phyloP scores from a whole-genome alignment of 92 coral and sea anemone genomes.

The Epizoanthus ramosus region DNA sequence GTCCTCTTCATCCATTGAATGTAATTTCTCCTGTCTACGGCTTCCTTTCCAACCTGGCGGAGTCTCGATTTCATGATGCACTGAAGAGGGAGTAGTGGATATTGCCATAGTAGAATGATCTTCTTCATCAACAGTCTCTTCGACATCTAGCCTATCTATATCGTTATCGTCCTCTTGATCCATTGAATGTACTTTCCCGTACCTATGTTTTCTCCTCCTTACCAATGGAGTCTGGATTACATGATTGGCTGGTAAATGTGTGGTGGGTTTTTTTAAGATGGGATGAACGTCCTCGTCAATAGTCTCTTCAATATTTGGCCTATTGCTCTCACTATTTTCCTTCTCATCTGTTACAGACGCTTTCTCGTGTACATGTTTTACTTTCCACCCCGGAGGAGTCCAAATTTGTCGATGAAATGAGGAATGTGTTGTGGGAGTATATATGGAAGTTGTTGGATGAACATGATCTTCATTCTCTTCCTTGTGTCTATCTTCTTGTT shows the following conservation, averaged over 20 bases:
- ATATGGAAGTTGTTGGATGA: background rate
- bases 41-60: background rate
- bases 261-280: background rate
- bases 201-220: background rate
- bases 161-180: background rate
- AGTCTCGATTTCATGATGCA: conserved; percentile 20
- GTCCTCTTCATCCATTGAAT: background rate
- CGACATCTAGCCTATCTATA: background rate
- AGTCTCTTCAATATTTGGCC: background rate
- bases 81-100: conserved; percentile 8
- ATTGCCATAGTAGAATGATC: background rate
- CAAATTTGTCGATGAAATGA: conserved; percentile 38
- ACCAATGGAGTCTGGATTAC: background rate
- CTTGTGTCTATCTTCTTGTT: background rate
- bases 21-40: background rate
- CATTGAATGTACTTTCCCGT: background rate
- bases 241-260: conserved; percentile 29
- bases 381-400: conserved; percentile 31
- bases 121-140: background rate
- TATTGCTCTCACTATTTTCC: background rate
- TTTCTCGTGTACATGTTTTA: background rate
- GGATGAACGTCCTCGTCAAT: background rate
- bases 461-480: background rate
- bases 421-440: conserved; percentile 2
- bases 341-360: background rate